Evolutionary conservation across 2,113 vertebrate species (phyloP), one percentile per base, ranked within the genome.

Genomic region (Saguinus imperator): DNA sequence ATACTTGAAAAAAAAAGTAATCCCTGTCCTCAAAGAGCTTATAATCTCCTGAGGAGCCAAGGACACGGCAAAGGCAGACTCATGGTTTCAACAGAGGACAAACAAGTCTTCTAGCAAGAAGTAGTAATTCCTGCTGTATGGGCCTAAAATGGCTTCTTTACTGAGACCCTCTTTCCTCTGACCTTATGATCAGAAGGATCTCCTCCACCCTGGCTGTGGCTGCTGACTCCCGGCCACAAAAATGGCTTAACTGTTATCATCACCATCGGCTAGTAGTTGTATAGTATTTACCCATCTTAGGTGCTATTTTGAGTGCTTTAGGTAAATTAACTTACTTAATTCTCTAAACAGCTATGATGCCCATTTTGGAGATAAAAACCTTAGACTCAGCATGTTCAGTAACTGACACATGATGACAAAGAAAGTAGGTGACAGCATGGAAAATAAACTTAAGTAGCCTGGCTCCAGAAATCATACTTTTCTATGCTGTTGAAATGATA

Each of bases 351-450:
- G 25, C 25, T 50, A 25, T 27, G n/a, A 81, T 43, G 17, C 48
- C 23, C n/a, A 66, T 50, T 72, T 58, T 48, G 76, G 16, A 96
- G 76, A 86, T 27, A 43, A 88, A 79, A 86, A 77, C 25, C 13
- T 72, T 27, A 35, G 80, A 85, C 20, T 14, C 13, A 27, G 66
- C 27, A 55, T 7, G 25, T 61, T 72, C 58, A 72, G 45, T 40
- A 73, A 43, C 20, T 37, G 43, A 85, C 17, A 29, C 13, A 4
- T 3, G 16, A 58, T 72, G 29, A 89, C 76, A 76, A 61, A 82
- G 14, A 43, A 66, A 64, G 27, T 18, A 25, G 21, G n/a, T 79
- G 77, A 75, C 37, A 10, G 8, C 5, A 6, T 16, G 25, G 52
- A 58, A 27, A 43, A 27, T 32, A 70, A 80, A 77, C 10, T n/a